Conservation (phyloP, 2,113 vertebrate species). For the Cyphomyrus discorhynchus region DNA sequence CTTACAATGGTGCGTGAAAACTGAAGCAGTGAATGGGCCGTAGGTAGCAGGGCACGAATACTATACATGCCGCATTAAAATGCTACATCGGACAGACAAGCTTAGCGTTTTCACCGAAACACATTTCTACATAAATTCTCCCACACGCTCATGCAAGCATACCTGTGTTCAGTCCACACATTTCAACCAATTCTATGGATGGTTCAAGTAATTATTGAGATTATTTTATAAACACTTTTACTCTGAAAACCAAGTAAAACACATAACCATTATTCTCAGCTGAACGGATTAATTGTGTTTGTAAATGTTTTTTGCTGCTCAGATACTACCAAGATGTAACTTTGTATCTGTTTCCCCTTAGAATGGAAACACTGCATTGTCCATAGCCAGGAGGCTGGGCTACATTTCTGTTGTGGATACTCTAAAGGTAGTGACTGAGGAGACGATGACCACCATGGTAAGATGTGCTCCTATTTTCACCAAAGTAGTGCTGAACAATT, state of each 20-base stretch:
- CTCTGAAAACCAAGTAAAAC: not conserved
- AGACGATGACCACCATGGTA: conserved; percentile 82
- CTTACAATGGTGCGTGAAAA: conserved; percentile 78
- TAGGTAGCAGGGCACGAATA: not conserved
- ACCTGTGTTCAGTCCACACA: not conserved
- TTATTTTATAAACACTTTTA: not conserved
- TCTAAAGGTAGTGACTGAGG: conserved; percentile 87
- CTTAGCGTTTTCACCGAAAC: not conserved
- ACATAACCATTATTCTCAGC: not conserved
- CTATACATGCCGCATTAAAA: not conserved
- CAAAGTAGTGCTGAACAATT: not conserved
- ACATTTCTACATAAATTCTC: not conserved
- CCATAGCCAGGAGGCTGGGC: conserved; percentile 86
- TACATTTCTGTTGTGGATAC: conserved; percentile 98
- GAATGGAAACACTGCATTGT: conserved; percentile 94
- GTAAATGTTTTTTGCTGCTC: not conserved
- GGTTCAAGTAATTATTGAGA: not conserved
- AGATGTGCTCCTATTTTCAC: conserved; percentile 31
- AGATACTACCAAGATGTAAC: not conserved
- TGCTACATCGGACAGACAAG: not conserved
- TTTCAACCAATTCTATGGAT: not conserved
- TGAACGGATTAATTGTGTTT: not conserved
- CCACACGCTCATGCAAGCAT: not conserved
- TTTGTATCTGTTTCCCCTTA: conserved; percentile 35
- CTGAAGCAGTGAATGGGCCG: not conserved